Base-by-base conservation (phyloP, 2,113 vertebrate species). In the Trichechus manatus region DNA sequence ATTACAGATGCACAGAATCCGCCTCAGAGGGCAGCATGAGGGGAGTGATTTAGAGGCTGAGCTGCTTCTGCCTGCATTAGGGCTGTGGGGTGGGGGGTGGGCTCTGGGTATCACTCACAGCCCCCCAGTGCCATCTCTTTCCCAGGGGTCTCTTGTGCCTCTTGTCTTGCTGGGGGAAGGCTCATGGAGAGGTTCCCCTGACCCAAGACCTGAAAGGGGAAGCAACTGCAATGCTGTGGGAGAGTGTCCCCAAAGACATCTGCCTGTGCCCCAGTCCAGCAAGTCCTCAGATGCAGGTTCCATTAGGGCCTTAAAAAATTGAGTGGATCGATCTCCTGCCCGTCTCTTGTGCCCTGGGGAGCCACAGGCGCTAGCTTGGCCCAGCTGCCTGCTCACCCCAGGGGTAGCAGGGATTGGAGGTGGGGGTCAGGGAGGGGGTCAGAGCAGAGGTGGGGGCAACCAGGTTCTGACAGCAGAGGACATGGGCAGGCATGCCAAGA, bases 31-130 rank as follows among this genome's bases (percentile, higher is more conserved):
- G 98, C 93, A 98, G 98, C 97, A 91, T 98, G 98, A 98, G 98
- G 98, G 98, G 98, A 98, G 98, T 98, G 98, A 98, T 99, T 98
- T 98, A 99, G 98, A 98, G 98, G 98, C 98, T 89, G 94, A 94
- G 97, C 98, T 97, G 98, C 95, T 80, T 97, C 98, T 92, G 75
- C 97, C 96, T 81, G 98, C 98, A 97, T 98, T 98, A 98, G 98
- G 97, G 97, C 70, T 89, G 92, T 92, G 39, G 94, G 93, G 66
- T 77, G 36, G 7, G 44, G 68, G 74, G 81, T 81, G 47, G 85
- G 9, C n/a, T 93, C 84, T 87, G 79, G 59, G 87, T 90, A 85
- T 88, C 84, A 81, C 78, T 92, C 47, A 68, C 89, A 97, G 91
- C 42, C 89, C 84, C 96, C 79, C 74, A 78, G 1, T 86, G 50